These are phyloP conservation scores for Lutjanus argentimaculatus DNA, from an alignment of 2,797 vertebrate species.

Conservation along the genomic window DNA sequence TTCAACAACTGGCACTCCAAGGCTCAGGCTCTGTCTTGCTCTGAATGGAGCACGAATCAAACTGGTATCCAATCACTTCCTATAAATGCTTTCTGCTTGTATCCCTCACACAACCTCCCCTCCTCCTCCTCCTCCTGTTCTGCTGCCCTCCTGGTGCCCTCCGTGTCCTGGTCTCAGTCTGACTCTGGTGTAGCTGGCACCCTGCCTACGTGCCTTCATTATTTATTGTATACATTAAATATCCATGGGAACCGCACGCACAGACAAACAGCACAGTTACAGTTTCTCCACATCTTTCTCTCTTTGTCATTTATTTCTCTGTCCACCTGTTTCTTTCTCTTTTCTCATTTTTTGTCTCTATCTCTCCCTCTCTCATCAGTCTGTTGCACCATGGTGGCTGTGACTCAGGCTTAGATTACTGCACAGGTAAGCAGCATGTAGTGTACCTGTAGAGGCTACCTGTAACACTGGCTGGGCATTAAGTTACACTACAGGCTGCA, in stretches of 20 bases:
- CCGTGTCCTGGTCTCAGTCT: slow-evolving; percentile 39
- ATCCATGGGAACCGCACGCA: slow-evolving; percentile 50
- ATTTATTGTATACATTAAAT: slow-evolving; percentile 70
- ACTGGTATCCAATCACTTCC: neutral
- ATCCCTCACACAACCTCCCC: neutral
- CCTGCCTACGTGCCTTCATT: slow-evolving; percentile 60
- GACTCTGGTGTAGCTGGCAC: slow-evolving; percentile 58
- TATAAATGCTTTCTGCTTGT: neutral
- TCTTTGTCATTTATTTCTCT: neutral
- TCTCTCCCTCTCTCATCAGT: neutral
- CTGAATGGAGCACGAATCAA: neutral
- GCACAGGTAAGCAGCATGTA: slow-evolving; percentile 26
- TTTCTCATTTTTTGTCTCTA: neutral
- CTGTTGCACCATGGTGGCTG: slow-evolving; percentile 4
- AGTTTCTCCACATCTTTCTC: neutral
- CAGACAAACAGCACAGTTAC: neutral
- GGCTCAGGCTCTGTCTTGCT: neutral
- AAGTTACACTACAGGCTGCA: slow-evolving; percentile 38
- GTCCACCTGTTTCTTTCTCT: neutral
- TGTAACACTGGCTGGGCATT: slow-evolving; percentile 34
- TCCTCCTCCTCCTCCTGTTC: neutral
- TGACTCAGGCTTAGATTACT: slow-evolving; percentile 25
- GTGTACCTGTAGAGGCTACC: slow-evolving; percentile 23
- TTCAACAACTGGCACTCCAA: neutral
- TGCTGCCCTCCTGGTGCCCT: slow-evolving; percentile 43